These are phyloP conservation scores for Platyura marginata DNA, from an alignment of 1,140 invertebrate genomes.

Conservation along the genomic window DNA sequence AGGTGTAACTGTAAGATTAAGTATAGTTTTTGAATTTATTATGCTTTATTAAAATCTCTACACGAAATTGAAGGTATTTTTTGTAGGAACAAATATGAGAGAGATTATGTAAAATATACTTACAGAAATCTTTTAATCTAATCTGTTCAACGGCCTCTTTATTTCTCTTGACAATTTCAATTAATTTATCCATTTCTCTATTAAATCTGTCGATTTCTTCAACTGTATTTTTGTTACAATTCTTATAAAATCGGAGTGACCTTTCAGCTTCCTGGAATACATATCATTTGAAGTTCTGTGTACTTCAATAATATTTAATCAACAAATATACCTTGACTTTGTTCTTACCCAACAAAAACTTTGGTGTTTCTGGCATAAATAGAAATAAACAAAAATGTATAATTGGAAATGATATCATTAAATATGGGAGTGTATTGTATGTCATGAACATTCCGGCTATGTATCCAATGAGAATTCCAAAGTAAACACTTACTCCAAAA, in stretches of 20 bases:
- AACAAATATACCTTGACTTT: constrained; percentile 2
- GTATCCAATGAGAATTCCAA: constrained; percentile 15
- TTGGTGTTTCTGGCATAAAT: constrained; percentile 15
- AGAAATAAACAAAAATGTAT: constrained; percentile 9
- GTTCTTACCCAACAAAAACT: constrained; percentile 11
- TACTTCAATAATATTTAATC: neutral
- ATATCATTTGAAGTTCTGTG: neutral
- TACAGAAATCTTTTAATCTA: constrained; percentile 12
- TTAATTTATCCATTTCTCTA: neutral
- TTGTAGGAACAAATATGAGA: no score
- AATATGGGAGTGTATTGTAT: constrained; percentile 14
- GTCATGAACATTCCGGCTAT: constrained; percentile 13
- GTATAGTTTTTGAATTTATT: neutral
- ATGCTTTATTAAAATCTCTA: no score
- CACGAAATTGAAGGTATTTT: no score
- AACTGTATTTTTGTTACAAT: constrained; percentile 7
- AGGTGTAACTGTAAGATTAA: neutral
- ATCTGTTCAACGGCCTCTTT: constrained; percentile 1
- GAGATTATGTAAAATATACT: no score
- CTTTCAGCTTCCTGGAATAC: constrained; percentile 7
- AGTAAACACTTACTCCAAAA: constrained; percentile 12
- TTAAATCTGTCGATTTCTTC: constrained; percentile 7
- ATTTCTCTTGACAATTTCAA: constrained; percentile 2
- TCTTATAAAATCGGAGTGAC: constrained; percentile 14
- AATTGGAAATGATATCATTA: constrained; percentile 12